These are phyloP conservation scores for Microtus ochrogaster DNA, from an alignment of 2,113 vertebrate species.

Conservation along the genomic window DNA sequence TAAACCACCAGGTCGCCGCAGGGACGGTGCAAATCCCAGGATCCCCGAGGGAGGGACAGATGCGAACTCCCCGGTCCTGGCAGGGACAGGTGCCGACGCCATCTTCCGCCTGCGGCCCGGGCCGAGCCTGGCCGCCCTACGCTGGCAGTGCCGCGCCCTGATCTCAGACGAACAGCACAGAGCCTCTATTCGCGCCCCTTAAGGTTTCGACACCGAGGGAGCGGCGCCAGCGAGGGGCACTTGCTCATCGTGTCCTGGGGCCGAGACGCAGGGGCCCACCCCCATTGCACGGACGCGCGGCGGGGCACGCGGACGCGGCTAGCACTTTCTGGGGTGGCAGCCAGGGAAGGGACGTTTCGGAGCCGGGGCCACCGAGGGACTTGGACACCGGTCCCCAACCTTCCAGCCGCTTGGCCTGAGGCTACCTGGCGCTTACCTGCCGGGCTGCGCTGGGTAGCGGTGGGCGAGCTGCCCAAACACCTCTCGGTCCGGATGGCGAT, in stretches of 20 bases:
- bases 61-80: background rate
- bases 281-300: background rate
- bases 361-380: background rate
- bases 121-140: background rate
- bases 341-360: background rate
- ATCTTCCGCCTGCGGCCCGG: slow-evolving; percentile 46
- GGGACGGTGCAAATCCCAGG: background rate
- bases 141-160: background rate
- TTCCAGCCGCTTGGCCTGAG: background rate
- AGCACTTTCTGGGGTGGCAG: background rate
- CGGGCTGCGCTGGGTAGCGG: background rate
- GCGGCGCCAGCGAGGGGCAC: background rate
- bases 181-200: background rate
- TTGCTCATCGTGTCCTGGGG: background rate
- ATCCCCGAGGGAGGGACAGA: background rate
- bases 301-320: background rate
- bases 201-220: background rate
- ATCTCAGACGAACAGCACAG: background rate
- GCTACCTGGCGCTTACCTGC: background rate
- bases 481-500: background rate
- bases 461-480: background rate
- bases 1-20: background rate
- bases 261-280: background rate
- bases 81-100: slow-evolving; percentile 59
- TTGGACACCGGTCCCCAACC: background rate